These are phyloP conservation scores for Cistogaster globosa DNA, from an alignment of 2,888 invertebrate genomes.

Conservation along the genomic window DNA sequence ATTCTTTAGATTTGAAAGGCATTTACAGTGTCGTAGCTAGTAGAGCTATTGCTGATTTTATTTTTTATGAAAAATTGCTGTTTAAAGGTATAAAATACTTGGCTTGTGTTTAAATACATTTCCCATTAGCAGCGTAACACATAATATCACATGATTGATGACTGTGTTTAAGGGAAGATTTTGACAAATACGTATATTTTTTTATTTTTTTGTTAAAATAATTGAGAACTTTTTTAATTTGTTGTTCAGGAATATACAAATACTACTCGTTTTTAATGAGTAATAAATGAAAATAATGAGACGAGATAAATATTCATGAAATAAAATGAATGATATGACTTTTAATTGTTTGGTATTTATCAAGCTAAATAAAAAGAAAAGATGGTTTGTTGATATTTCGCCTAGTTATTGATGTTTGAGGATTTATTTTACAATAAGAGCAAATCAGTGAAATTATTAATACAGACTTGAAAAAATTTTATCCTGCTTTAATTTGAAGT, in stretches of 20 bases:
- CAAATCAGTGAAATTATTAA: too few relatives aligned
- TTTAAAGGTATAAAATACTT: background rate
- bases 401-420: too few relatives aligned
- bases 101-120: background rate
- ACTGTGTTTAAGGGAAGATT: background rate
- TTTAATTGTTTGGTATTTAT: slow-evolving; percentile 52
- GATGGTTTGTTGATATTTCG: too few relatives aligned
- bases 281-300: slow-evolving; percentile 4
- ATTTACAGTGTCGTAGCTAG: background rate
- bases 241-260: background rate
- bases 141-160: background rate
- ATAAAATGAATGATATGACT: slow-evolving; percentile 41
- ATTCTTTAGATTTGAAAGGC: background rate
- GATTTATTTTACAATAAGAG: too few relatives aligned
- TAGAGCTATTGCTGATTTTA: background rate
- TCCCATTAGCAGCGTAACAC: background rate
- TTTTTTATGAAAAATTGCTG: background rate
- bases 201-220: too few relatives aligned
- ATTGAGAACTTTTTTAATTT: background rate
- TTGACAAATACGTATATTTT: background rate
- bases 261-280: background rate
- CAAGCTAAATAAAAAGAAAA: background rate
- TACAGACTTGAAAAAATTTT: too few relatives aligned
- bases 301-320: slow-evolving; percentile 2
- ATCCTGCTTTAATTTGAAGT: too few relatives aligned